Base-by-base conservation (phyloP, 2,797 vertebrate species). In the Meda fulgida region DNA sequence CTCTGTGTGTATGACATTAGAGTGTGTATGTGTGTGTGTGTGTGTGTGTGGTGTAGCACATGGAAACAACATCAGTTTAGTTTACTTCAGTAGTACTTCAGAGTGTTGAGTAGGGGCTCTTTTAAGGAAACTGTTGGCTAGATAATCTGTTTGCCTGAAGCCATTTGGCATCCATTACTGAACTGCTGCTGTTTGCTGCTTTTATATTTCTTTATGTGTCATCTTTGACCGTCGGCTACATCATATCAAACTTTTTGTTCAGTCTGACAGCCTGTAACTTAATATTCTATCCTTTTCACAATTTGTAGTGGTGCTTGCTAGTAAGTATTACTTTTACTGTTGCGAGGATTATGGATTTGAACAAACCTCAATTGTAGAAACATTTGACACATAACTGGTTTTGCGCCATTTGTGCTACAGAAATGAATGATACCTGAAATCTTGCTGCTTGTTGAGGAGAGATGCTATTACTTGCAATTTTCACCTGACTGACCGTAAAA, bases 1-100 rank as follows among this genome's bases (percentile, higher is more conserved):
- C 34, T 76, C 88, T 87, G 87, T 89, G 92, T 81, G 85, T 91
- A 89, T 92, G 92, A 91, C 91, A 92, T 89, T 92, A 92, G 46
- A 40, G 29, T 34, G 63, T 58, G 23, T 5, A 6, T 38, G 36
- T 38, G 36, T 38, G 36, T 38, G 36, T 36, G 36, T 36, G 36
- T 36, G 36, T 38, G 36, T 38, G 36, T 38, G 36, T 7, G 91
- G 87, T 85, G 84, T 85, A 88, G 89, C 92, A 92, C 92, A 92
- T 91, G 90, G 89, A 83, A 53, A 60, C 91, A 92, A 92, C 89
- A 90, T 90, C 80, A 75, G 80, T 78, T 82, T 89, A 82, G 53
- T 67, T 31, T 81, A 36, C 89, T 87, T 48, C 31, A 66, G 31
- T 19, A 21, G n/a, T n/a, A n/a, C n/a, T n/a, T n/a, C n/a, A n/a